Evolutionary conservation across 37 sponge, comb jelly and placozoan species (phyloP), one percentile per base, ranked within the genome.

Genomic region (Dysidea cf. avara): DNA sequence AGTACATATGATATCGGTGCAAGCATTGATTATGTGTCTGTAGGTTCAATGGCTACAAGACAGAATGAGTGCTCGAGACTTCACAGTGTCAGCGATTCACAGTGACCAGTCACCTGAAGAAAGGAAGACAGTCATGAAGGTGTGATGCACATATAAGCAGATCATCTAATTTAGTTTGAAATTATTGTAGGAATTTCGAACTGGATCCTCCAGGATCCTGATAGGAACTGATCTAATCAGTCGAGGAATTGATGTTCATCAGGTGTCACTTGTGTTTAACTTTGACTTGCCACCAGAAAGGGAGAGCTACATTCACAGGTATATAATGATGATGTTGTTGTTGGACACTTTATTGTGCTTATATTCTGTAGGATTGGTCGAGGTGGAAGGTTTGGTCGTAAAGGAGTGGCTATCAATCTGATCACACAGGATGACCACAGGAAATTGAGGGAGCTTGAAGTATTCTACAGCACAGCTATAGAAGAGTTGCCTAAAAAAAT

Each of bases 271-370:
- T 25, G 71, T 71, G 20, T 71, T 52, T 22, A 71, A 71, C 31
- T 12, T 71, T 51, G 71, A 71, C 49, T 32, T 71, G 3, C 71
- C 71, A 7, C n/a, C 16, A 25, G 71, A 71, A 14, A 71, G 31
- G 50, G 71, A 71, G 35, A 71, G 56, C 56, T 71, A 71, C 35
- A 71, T 71, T 18, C 71, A 71, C 71, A 71, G 71, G 71, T 71
- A 20, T 43, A 9, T 43, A 43, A n/a, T n/a, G n/a, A n/a, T n/a
- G n/a, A n/a, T n/a, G n/a, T n/a, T n/a, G n/a, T n/a, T n/a, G n/a
- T n/a, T n/a, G n/a, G n/a, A n/a, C n/a, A n/a, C n/a, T n/a, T n/a
- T n/a, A n/a, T n/a, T n/a, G n/a, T n/a, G n/a, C n/a, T n/a, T 33
- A 34, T 21, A 37, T 21, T 17, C 39, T 28, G n/a, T 11, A 71